phyloP scores from a whole-genome alignment of 2,797 vertebrate genomes.

The Falco rusticolus region DNA sequence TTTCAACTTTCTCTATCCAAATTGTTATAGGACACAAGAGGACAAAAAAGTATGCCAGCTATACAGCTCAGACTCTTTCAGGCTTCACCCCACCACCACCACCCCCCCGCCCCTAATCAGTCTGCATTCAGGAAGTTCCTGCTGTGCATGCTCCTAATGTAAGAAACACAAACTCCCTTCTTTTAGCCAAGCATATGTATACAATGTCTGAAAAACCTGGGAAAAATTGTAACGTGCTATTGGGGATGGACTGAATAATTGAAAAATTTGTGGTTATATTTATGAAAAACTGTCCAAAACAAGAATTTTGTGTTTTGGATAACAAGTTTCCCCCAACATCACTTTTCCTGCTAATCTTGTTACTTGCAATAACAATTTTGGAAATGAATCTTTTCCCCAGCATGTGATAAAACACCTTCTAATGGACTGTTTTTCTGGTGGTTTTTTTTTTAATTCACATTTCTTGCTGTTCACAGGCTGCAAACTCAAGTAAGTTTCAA shows the following conservation, averaged over 20 bases:
- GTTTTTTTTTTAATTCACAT: neutral
- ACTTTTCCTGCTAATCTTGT: neutral
- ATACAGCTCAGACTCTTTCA: neutral
- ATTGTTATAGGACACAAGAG: neutral
- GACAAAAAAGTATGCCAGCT: neutral
- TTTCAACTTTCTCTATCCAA: neutral
- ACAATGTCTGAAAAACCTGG: neutral
- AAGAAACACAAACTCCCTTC: neutral
- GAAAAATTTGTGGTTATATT: neutral
- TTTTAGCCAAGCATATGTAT: neutral
- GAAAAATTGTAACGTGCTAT: neutral
- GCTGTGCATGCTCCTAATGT: neutral
- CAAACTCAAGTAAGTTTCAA: neutral
- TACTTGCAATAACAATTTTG: neutral
- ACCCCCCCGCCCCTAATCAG: neutral
- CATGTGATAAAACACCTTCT: neutral
- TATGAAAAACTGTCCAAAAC: neutral
- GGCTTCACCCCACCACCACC: neutral
- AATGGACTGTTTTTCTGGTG: neutral
- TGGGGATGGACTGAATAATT: neutral
- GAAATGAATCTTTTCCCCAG: neutral
- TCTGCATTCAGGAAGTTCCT: conserved; percentile 1
- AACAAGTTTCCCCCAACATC: neutral
- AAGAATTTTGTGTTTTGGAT: neutral
- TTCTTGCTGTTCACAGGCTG: neutral